Evolutionary conservation across 2,888 invertebrate species (phyloP), one percentile per base, ranked within the genome.

Genomic region (Cremastinae sp.): DNA sequence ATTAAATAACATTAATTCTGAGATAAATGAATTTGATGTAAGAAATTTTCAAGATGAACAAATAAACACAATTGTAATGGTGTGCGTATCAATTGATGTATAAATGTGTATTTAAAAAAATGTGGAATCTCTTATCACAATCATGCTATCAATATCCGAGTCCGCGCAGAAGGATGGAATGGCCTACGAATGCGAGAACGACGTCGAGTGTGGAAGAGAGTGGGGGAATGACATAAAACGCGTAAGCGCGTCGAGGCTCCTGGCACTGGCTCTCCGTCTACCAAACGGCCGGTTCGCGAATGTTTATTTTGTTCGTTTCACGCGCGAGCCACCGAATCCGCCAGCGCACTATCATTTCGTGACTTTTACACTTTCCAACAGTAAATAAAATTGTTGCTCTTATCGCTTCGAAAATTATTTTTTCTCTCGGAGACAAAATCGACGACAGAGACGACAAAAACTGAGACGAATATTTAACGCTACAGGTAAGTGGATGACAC

Each of bases 221-320:
- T 79, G 80, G 83, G 79, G 78, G 79, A 80, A 68, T 43, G 51
- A 79, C 80, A 83, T 84, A 84, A 84, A 84, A 79, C 80, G 78
- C 78, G 65, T 75, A 65, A 59, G 47, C 53, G 56, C 77, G 55
- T 69, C 71, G 65, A 72, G 76, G 77, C 74, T 75, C 80, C 74
- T 80, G 80, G 74, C 84, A 85, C 82, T 86, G 78, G 80, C 80
- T 79, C 75, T 78, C 78, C 78, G 79, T 79, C 83, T 74, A 71
- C 74, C 84, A 79, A 66, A 61, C 35, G 59, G 66, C 74, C 73
- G 71, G 75, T 66, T 59, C 66, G 66, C 49, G 55, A 51, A 43
- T 61, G 12, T 12, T 55, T 47, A 39, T 58, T 53, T 4, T 39
- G 16, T 12, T 12, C 22, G n/a, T n/a, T n/a, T n/a, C n/a, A n/a